Percentiles rank a stretch among this genome's conserved stretches.
phyloP scores from a whole-genome alignment of 2,888 invertebrate genomes.

The Epinotia bilunana region DNA sequence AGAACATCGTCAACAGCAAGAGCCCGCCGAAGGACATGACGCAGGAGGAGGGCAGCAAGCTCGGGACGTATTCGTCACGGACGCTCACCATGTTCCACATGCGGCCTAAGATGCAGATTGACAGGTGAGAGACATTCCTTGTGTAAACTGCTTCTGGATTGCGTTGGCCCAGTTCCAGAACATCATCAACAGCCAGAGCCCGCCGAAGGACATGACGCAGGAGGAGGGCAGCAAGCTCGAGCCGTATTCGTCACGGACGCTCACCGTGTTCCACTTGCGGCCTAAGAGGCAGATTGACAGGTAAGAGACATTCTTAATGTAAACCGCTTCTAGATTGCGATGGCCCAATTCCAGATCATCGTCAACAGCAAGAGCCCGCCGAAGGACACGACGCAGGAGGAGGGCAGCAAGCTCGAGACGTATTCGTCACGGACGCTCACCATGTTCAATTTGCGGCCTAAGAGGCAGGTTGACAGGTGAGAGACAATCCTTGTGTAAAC shows the following conservation, averaged over 20 bases:
- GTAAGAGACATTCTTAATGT: constrained; percentile 54
- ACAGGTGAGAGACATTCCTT: constrained; percentile 68
- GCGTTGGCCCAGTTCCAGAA: constrained; percentile 81
- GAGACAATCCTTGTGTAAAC: too few relatives aligned
- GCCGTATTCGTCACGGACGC: constrained; percentile 73
- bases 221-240: constrained; percentile 55
- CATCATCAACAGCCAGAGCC: constrained; percentile 71
- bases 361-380: constrained; percentile 70
- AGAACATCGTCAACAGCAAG: constrained; percentile 76
- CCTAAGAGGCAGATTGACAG: constrained; percentile 86
- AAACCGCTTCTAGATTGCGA: constrained; percentile 70
- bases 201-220: constrained; percentile 55
- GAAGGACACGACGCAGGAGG: constrained; percentile 54
- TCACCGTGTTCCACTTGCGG: constrained; percentile 84
- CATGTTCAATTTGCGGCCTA: too few relatives aligned
- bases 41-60: constrained; percentile 50
- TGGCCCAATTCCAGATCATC: constrained; percentile 81
- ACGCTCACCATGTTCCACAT: constrained; percentile 85
- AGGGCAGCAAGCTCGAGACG: constrained; percentile 55
- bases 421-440: too few relatives aligned
- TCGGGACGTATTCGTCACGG: constrained; percentile 66
- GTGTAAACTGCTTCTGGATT: constrained; percentile 63
- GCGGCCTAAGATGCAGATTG: constrained; percentile 85
- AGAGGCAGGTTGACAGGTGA: too few relatives aligned
- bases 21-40: constrained; percentile 58